Evolutionary conservation across 1,140 invertebrate genomes (phyloP), one percentile per base, ranked within the genome.

Genomic region (Zaprionus davidi): DNA sequence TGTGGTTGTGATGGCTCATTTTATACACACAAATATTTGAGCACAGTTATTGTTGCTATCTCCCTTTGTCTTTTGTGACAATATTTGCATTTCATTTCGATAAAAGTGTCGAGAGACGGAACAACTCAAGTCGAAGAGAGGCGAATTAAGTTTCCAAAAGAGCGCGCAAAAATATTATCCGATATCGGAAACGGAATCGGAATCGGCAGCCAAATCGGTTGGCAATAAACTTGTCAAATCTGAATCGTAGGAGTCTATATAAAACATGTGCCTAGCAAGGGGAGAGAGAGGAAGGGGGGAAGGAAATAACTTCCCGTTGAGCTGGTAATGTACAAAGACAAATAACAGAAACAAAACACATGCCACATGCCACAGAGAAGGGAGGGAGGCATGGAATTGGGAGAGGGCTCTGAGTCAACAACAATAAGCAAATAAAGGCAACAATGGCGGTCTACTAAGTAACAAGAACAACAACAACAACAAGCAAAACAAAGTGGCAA

Each of bases 31-130:
- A 82, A 86, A 82, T 79, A 86, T 87, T 87, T 87, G 66, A 72
- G 65, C 53, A 60, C 58, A 49, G 55, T 46, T 63, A 67, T 71
- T 68, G n/a, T 44, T 17, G n/a, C n/a, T n/a, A 4, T 41, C 38
- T 41, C 38, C 5, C 38, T n/a, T 15, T 46, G n/a, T 46, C 41
- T 9, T 9, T 46, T 77, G 56, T 65, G 56, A n/a, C 67, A 84
- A 86, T 86, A 82, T 86, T 86, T 86, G 76, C 67, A 71, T 87
- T 86, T 86, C 51, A 87, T 86, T 87, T 86, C 62, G 46, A 69
- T 67, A 71, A 77, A 71, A 87, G 71, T 82, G 55, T 76, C 58
- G 51, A 44, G 9, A 17, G 12, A 17, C 51, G 53, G 49, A n/a
- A 53, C 51, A 65, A 55, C 12, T 20, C 60, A 44, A 51, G 31